phyloP scores from a whole-genome alignment of 1,140 invertebrate genomes.

The Papilio glaucus region DNA sequence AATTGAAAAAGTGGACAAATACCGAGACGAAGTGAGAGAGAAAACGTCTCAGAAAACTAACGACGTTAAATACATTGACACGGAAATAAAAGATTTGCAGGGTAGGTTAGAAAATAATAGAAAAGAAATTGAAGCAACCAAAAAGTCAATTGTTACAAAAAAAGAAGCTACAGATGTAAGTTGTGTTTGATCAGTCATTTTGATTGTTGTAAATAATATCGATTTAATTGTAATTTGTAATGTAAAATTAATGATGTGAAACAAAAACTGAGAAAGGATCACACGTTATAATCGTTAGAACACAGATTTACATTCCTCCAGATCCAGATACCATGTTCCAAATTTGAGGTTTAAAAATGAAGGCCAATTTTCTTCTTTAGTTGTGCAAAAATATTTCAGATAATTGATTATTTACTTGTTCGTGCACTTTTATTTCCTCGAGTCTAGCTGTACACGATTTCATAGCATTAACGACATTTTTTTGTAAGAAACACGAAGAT shows the following conservation, averaged over 20 bases:
- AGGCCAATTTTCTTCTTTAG: no score
- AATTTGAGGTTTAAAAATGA: no score
- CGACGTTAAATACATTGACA: constrained; percentile 62
- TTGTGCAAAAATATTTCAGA: no score
- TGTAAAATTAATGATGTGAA: no score
- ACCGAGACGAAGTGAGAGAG: constrained; percentile 63
- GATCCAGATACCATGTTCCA: no score
- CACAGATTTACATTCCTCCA: no score
- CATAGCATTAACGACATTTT: no score
- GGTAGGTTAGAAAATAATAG: constrained; percentile 59
- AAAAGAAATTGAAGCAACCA: constrained; percentile 54
- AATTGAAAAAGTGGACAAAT: constrained; percentile 59
- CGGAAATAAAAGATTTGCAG: constrained; percentile 60
- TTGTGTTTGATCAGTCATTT: constrained; percentile 17
- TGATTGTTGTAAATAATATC: background rate
- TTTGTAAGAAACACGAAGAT: no score
- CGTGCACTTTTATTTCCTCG: no score
- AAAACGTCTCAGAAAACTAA: constrained; percentile 64
- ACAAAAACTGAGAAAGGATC: constrained; percentile 14
- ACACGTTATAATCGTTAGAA: no score
- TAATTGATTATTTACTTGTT: no score
- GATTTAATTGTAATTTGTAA: constrained; percentile 27
- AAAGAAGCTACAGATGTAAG: constrained; percentile 63
- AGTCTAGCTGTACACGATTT: no score
- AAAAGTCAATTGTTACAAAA: constrained; percentile 52